Base-by-base conservation (phyloP, 2,888 invertebrate genomes). In the Brenthis hecate region DNA sequence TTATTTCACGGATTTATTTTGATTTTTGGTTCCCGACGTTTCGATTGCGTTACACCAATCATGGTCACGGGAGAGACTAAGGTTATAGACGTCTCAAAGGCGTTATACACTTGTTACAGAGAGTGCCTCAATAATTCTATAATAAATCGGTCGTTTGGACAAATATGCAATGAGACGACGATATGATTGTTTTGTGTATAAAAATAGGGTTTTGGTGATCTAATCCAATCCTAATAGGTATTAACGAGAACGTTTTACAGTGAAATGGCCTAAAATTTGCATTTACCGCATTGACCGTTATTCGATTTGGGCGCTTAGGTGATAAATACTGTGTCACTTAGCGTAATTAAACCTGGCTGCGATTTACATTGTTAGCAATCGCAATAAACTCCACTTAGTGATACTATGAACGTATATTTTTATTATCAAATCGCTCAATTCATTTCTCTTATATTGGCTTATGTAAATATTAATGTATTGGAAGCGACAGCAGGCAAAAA, bases 281-380 rank as follows among this genome's bases (percentile, higher is more conserved):
- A 81, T 80, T 80, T 78, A 79, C 74, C 73, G 74, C 65, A 70
- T 65, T 65, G 61, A 77, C 70, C 77, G 78, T 82, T 28, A 60
- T 80, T 80, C 78, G 79, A 76, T 80, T 76, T 58, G 60, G 51
- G 78, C 76, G 80, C 81, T 87, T 83, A 81, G 84, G 84, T 83
- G 83, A 88, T 88, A 89, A 87, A 88, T 85, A 86, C 83, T 79
- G 80, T 80, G 80, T 82, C 89, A 88, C 88, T 90, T 87, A 85
- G 81, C 78, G 76, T 81, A 86, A 90, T 90, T 89, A 87, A 87
- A 90, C 85, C 80, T 81, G 81, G 78, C 61, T 47, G 56, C 65
- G 71, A 72, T 75, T 72, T 73, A 73, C 70, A 73, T 74, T 64
- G 69, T 66, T 58, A 50, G 47, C 61, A 61, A 63, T 53, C 60